Evolutionary conservation across 1,140 invertebrate species (phyloP).

Genomic region (Lepidotrigona ventralis): DNA sequence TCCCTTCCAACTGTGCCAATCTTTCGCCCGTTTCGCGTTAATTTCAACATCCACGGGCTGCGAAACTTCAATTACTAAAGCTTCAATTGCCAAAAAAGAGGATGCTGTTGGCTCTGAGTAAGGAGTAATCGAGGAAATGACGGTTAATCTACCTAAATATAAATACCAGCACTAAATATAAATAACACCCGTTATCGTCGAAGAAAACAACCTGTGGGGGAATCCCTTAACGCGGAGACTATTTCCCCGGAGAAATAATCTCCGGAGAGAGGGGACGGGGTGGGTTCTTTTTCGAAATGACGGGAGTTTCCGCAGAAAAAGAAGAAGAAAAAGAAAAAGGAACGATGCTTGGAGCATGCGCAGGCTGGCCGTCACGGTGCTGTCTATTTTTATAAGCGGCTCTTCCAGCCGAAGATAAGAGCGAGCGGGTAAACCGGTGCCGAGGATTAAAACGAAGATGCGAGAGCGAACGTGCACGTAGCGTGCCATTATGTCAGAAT

Average conservation of each 20-base stretch:
- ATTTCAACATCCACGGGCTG: too few species aligned
- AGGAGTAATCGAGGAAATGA: not conserved
- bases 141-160: not conserved
- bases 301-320: not conserved
- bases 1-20: too few species aligned
- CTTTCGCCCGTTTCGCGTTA: too few species aligned
- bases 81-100: not conserved
- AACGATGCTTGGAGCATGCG: too few species aligned
- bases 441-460: not conserved
- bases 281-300: not conserved
- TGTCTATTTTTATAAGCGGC: not conserved
- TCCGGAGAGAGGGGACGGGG: too few species aligned
- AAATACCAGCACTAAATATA: not conserved
- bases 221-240: not conserved
- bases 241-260: too few species aligned
- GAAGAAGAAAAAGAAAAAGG: too few species aligned
- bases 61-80: too few species aligned
- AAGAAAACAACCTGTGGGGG: not conserved
- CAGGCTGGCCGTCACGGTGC: not conserved
- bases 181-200: not conserved
- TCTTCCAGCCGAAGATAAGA: not conserved
- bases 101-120: too few species aligned
- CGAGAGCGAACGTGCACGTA: too few species aligned
- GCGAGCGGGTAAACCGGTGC: not conserved
- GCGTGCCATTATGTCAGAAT: constrained; percentile 32